Evolutionary conservation across 2,113 vertebrate genomes (phyloP).

Genomic region (Neotoma lepida): DNA sequence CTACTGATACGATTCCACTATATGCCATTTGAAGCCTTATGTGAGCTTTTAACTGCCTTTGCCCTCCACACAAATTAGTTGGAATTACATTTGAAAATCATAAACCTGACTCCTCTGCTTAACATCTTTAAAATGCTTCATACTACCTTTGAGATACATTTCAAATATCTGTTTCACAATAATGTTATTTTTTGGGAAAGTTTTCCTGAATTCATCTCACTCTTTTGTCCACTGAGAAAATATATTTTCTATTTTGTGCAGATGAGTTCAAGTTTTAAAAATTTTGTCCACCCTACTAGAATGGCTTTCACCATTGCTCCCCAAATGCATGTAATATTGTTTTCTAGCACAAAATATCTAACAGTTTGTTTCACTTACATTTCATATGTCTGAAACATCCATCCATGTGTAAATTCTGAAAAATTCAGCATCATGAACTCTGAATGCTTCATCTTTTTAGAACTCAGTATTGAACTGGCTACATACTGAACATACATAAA

Average conservation of each 20-base stretch:
- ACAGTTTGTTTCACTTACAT: conserved; percentile 47
- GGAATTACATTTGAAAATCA: conserved; percentile 21
- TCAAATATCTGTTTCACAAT: not conserved
- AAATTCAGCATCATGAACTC: not conserved
- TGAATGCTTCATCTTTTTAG: conserved; percentile 4
- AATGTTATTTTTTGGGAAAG: not conserved
- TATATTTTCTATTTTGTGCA: conserved; percentile 15
- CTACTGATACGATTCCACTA: not conserved
- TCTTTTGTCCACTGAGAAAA: conserved; percentile 36
- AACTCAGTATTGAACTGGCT: conserved; percentile 4
- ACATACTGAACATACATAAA: conserved; percentile 7
- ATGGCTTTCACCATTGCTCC: conserved; percentile 15
- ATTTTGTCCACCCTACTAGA: not conserved
- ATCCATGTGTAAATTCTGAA: not conserved
- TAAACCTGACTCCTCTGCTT: conserved; percentile 7
- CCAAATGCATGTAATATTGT: not conserved
- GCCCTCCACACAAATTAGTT: not conserved
- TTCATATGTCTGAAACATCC: not conserved
- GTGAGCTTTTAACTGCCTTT: conserved; percentile 18
- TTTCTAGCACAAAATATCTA: not conserved
- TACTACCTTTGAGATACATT: conserved; percentile 7
- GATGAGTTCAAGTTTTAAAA: conserved; percentile 37
- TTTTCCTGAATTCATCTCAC: conserved; percentile 15
- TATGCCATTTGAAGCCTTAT: not conserved
- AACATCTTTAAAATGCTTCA: conserved; percentile 13